Conservation (phyloP, 2,113 vertebrate genomes). For the Semnornis frantzii region DNA sequence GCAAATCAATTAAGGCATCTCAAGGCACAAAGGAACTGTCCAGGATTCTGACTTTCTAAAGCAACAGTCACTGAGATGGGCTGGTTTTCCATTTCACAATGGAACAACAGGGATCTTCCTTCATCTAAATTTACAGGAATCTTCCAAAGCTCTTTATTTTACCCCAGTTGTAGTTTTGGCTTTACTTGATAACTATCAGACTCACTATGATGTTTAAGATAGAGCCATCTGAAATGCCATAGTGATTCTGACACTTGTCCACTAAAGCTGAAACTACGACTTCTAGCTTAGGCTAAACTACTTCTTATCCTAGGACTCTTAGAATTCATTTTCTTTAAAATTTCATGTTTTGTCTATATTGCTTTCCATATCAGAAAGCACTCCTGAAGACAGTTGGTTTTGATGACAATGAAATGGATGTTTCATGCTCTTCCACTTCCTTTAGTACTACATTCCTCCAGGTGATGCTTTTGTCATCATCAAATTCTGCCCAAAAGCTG, state of each 20-base stretch:
- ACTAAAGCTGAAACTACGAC: neutral
- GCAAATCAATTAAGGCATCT: neutral
- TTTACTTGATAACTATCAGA: neutral
- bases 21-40: neutral
- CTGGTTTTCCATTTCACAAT: neutral
- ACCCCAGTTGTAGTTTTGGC: neutral
- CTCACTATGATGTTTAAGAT: too few species aligned
- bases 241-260: too few species aligned
- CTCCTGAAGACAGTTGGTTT: neutral
- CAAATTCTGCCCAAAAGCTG: neutral
- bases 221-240: too few species aligned
- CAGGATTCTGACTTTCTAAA: neutral
- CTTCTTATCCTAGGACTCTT: neutral
- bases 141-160: neutral
- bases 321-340: neutral
- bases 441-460: neutral
- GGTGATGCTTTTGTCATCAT: conserved; percentile 35
- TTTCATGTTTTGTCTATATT: neutral
- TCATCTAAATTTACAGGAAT: neutral
- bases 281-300: neutral
- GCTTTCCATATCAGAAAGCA: neutral
- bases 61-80: neutral
- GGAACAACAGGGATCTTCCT: neutral
- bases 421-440: neutral
- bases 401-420: conserved; percentile 16